Base-by-base conservation (phyloP, 1,140 invertebrate genomes). In the Papilio xuthus region DNA sequence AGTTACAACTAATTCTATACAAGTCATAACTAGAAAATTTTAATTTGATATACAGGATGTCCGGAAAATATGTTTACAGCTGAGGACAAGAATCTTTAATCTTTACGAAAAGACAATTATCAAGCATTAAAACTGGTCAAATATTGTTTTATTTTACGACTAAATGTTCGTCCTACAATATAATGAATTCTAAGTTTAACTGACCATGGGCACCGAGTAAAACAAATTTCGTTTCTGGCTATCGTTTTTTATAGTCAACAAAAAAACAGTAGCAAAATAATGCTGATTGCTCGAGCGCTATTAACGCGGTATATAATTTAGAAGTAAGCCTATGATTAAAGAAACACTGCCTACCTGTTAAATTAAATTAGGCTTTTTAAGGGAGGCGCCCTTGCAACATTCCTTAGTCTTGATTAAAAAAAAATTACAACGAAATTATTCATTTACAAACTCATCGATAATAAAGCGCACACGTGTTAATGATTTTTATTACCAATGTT, bases 281-380 rank as follows among this genome's bases (percentile, higher is more conserved):
- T 92, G 92, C 90, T 88, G 91, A 94, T 92, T 90, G 90, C 90
- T 92, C 86, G 81, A 83, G 78, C 89, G 91, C 91, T 89, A 93
- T 94, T 94, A 93, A 84, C 81, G 84, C 74, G 88, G 88, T 88
- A 86, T 94, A 84, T 93, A 92, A 94, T 94, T 93, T 93, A 92
- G 83, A 86, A 83, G 88, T 90, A 91, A 89, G 85, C 88, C 91
- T 93, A 90, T 94, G 88, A 94, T 94, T 94, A 94, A 92, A 90
- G 84, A 88, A 90, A 87, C 88, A 81, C 86, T 92, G 91, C 91
- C 92, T 93, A 94, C 91, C 92, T 93, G 89, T 94, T 93, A 94
- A 94, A 94, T 94, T 94, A 94, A 92, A 93, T 94, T 94, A 94
- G 90, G 91, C 91, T 90, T 90, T 93, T 92, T 92, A 92, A 92